Base-by-base conservation (phyloP, 2,888 invertebrate species). In the Bibio marci region DNA sequence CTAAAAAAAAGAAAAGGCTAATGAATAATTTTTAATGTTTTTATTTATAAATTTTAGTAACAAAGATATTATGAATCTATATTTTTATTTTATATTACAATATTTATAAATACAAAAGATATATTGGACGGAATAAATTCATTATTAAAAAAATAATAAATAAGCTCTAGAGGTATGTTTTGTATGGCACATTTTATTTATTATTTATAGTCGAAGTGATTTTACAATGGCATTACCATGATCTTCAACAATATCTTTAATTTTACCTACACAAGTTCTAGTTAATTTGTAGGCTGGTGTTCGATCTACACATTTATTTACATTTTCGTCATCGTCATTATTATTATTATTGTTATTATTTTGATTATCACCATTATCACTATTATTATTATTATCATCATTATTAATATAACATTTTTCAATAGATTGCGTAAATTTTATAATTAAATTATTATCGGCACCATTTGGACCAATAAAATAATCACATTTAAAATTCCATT, bases 391-490 rank as follows among this genome's bases (percentile, higher is more conserved):
- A 4, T 4, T 8, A 22, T 22, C 22, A 6, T 58, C 58, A 44
- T 67, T 5, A 3, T 17, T 18, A 10, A 17, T 30, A 18, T 38
- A 63, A 54, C 81, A 82, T 42, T 67, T 64, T 47, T 64, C 62
- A 22, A 75, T 58, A 37, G 73, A 73, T 46, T 71, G 60, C 50
- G 74, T 69, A 52, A 76, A 81, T 45, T 71, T 69, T 5, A 70
- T 63, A 48, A 82, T 68, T 41, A 83, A 62, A 50, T 76, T 72
- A 47, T 67, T 64, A 50, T 82, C 73, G 1, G 76, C 80, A n/a
- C 81, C 82, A 57, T 80, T 80, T 2, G 85, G 85, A 0, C 80
- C 85, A 2, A 78, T 71, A 22, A 73, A 60, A 56, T 72, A 73
- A 49, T 80, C 73, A 59, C 82, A 82, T 47, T 65, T 69, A 37